phyloP scores from a whole-genome alignment of 2,888 invertebrate species.

The Synanthedon andrenaeformis region DNA sequence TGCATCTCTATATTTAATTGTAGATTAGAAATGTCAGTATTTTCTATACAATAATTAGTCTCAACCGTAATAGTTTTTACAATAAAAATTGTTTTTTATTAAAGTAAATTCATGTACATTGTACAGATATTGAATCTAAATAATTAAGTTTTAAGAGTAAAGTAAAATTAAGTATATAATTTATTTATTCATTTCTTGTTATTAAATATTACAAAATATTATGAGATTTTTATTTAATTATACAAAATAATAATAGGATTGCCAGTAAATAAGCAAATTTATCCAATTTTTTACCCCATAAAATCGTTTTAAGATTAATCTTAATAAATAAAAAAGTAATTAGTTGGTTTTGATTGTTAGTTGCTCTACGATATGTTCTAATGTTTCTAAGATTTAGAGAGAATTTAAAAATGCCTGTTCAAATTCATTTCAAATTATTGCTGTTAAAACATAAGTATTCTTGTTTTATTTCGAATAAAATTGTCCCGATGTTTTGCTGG shows the following conservation, averaged over 20 bases:
- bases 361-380: too few species aligned
- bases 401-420: too few species aligned
- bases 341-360: too few species aligned
- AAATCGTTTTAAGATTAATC: not conserved
- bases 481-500: too few species aligned
- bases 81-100: conserved; percentile 1
- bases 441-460: too few species aligned
- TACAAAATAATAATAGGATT: too few species aligned
- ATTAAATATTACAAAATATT: conserved; percentile 3
- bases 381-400: too few species aligned
- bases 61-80: conserved; percentile 6
- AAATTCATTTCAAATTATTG: too few species aligned
- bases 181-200: conserved; percentile 30
- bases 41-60: conserved; percentile 14
- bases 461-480: too few species aligned
- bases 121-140: conserved; percentile 62
- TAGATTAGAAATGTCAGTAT: conserved; percentile 26
- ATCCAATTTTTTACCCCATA: too few species aligned
- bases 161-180: conserved; percentile 26
- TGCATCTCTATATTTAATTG: not conserved
- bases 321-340: not conserved
- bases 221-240: too few species aligned
- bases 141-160: conserved; percentile 31
- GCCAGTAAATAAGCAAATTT: too few species aligned
- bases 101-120: conserved; percentile 39